A percentile compares a stretch with the other conserved stretches of the same genome.
phyloP scores from a whole-genome alignment of 92 coral and sea anemone species.

The Umimayanthus kanabou region DNA sequence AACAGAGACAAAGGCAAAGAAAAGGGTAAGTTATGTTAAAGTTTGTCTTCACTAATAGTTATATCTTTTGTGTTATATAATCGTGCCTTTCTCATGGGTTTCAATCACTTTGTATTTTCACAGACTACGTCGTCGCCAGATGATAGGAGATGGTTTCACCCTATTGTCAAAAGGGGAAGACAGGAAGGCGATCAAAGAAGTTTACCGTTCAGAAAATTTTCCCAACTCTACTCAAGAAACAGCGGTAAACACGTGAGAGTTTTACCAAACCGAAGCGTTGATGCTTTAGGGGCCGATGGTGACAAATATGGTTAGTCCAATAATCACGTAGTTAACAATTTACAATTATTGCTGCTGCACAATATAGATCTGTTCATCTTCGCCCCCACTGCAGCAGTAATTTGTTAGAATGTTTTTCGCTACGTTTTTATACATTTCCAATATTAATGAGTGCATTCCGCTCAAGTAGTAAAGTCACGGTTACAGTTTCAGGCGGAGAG shows the following conservation, averaged over 20 bases:
- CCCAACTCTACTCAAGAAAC: conserved; percentile 95
- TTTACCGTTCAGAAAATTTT: conserved; percentile 75
- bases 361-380: background rate
- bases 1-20: conserved; percentile 16
- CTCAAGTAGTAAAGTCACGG: background rate
- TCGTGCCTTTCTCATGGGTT: conserved; percentile 17
- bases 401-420: background rate
- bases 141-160: conserved; percentile 55
- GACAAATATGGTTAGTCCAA: conserved; percentile 79
- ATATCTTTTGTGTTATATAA: background rate
- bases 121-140: conserved; percentile 41
- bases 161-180: conserved; percentile 46
- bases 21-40: conserved; percentile 11
- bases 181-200: conserved; percentile 49
- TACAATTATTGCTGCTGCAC: background rate
- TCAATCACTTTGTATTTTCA: background rate
- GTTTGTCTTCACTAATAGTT: background rate
- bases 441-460: conserved; percentile 18
- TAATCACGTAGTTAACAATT: background rate
- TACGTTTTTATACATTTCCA: background rate
- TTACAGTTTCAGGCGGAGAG: background rate
- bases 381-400: background rate
- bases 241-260: conserved; percentile 86
- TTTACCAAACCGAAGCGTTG: conserved; percentile 69
- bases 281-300: conserved; percentile 84